Evolutionary conservation across 2,797 vertebrate genomes (phyloP), one percentile per base, ranked within the genome.

Genomic region (Karalla daura): DNA sequence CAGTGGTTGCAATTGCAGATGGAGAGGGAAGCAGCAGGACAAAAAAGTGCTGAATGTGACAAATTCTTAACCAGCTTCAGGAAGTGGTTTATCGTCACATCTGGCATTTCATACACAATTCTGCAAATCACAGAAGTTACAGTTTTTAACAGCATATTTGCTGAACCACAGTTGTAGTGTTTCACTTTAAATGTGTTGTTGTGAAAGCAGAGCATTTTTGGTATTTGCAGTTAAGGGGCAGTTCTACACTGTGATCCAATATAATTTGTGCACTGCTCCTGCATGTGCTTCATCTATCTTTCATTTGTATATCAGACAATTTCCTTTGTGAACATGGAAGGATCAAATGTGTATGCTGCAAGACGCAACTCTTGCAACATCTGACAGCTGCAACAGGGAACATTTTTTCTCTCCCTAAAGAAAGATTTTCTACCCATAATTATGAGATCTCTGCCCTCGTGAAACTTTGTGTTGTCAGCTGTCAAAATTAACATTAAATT

Each of bases 1-100:
- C 78, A 74, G 67, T 43, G 39, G 14, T 64, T 65, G 80, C 80
- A 80, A 59, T 82, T 78, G 73, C 46, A 77, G 78, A 76, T 70
- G 70, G 74, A 56, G 76, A 78, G 61, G 59, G 56, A 84, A 80
- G 59, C 73, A 76, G 75, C 30, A 78, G 60, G 76, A 83, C 65
- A 76, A 72, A 59, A 70, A 74, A 75, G 69, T 49, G 71, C 79
- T 85, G 77, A 86, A 77, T 59, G 45, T 63, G 69, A 71, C 78
- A 71, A 43, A 85, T 70, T 78, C 59, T 70, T 55, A 21, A 60
- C 55, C 6, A 9, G 70, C 71, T 56, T 77, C 54, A 76, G 76
- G 74, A 88, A 80, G 58, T 63, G 76, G 81, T 82, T 86, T 68
- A 62, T 86, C 53, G 63, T 74, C 46, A 43, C 54, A 49, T 63